These are phyloP conservation scores for Cyprinodon brontotheroides DNA, from an alignment of 2,113 vertebrate genomes.

Conservation along the genomic window DNA sequence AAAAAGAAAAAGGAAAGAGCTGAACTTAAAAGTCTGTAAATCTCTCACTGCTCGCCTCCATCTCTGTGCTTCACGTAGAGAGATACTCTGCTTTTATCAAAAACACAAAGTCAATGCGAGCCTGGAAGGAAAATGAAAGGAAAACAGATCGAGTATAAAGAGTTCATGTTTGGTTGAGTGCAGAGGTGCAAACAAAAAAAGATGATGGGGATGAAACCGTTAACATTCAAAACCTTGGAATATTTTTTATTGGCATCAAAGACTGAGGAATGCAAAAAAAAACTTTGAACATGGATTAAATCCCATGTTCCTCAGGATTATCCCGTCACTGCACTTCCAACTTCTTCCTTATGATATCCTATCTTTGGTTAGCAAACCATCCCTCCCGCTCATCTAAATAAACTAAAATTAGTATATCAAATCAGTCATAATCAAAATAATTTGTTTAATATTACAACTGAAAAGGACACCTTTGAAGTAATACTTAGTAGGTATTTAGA, in stretches of 20 bases:
- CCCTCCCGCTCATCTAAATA: background rate
- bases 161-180: background rate
- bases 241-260: conserved; percentile 17
- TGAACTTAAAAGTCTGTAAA: conserved; percentile 18
- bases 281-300: conserved; percentile 35
- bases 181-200: conserved; percentile 32
- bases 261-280: conserved; percentile 14
- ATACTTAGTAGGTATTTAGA: no score
- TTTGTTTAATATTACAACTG: no score
- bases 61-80: conserved; percentile 3
- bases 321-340: conserved; percentile 21
- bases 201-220: conserved; percentile 39
- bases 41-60: background rate
- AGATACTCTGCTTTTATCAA: conserved; percentile 23
- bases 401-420: background rate
- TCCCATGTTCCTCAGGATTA: conserved; percentile 30
- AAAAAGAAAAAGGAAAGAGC: background rate
- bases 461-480: no score
- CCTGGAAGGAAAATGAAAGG: conserved; percentile 21
- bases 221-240: conserved; percentile 17
- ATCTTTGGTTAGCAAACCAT: background rate
- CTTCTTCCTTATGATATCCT: background rate
- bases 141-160: conserved; percentile 21
- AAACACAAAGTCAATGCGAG: conserved; percentile 11
- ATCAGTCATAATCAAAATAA: no score